Base-by-base conservation (phyloP, 1,140 invertebrate genomes). In the Solenopsis fugax region DNA sequence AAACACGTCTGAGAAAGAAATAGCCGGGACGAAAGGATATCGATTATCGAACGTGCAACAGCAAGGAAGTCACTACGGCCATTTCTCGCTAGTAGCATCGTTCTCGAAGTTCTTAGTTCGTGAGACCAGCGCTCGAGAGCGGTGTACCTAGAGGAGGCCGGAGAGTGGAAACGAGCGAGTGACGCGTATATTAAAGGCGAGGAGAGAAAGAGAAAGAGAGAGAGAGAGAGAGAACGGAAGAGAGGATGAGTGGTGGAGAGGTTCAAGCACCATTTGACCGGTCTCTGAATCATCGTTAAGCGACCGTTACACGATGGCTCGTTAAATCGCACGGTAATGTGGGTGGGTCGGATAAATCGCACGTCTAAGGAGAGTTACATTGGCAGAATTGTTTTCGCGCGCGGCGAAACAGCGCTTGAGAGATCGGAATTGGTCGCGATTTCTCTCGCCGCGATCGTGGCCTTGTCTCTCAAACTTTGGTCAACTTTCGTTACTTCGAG, bases 221-320 rank as follows among this genome's bases (percentile, higher is more conserved):
- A 76, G 48, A n/a, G 12, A 77, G 34, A 56, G 60, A 76, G 48
- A 60, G 37, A 52, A 37, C 67, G 73, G 88, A 60, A 80, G 85
- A 80, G 89, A 77, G 62, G 85, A 86, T 88, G 81, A 89, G 72
- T 65, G 67, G 71, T 69, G 71, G 76, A 87, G 85, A 88, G 82
- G 92, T 93, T 93, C 92, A 93, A 93, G 91, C 91, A 92, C 91
- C 92, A 92, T 92, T 93, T 93, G 92, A 93, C 93, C 92, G 87
- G 80, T 90, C 87, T 84, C 89, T 92, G 91, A 92, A 92, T 92
- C 91, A 92, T 92, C 91, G 89, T 90, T 91, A 90, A 91, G 82
- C 77, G 77, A 88, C 86, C 85, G 88, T 92, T 91, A 89, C 86
- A 87, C 82, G 90, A 88, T 73, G 76, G 80, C 85, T 91, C 87